Conservation (phyloP, 2,797 vertebrate species). For the Steatocranus sp. region DNA sequence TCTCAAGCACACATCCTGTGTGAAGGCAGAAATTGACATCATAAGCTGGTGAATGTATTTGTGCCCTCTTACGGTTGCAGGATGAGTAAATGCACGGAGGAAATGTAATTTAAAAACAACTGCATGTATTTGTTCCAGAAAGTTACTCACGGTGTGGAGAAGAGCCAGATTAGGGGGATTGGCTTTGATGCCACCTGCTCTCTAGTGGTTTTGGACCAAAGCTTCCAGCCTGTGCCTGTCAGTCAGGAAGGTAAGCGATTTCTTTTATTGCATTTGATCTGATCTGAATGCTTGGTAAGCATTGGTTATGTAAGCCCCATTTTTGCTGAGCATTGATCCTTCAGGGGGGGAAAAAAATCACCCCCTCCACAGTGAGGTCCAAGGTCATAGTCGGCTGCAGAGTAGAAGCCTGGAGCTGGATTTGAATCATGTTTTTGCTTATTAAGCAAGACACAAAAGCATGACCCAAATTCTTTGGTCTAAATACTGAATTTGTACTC, state of each 20-base stretch:
- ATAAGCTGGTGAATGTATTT: background rate
- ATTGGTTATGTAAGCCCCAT: background rate
- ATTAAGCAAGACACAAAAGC: background rate
- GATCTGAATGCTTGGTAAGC: background rate
- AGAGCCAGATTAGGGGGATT: constrained; percentile 78
- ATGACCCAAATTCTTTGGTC: background rate
- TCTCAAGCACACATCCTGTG: background rate
- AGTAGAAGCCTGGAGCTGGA: background rate
- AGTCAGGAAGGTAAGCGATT: constrained; percentile 77
- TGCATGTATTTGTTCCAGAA: constrained; percentile 63
- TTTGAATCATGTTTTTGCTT: background rate
- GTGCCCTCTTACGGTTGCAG: background rate
- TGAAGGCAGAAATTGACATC: background rate
- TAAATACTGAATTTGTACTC: background rate
- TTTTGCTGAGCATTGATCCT: constrained; percentile 1
- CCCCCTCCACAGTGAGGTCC: constrained; percentile 2
- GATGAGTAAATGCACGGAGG: background rate
- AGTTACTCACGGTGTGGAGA: constrained; percentile 74
- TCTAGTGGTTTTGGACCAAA: constrained; percentile 87
- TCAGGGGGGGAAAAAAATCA: background rate
- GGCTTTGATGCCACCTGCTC: constrained; percentile 97
- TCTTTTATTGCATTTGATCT: background rate
- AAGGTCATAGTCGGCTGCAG: constrained; percentile 20
- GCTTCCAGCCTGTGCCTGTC: constrained; percentile 84
- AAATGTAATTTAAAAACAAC: background rate